Evolutionary conservation across 2,113 vertebrate genomes (phyloP), one percentile per base, ranked within the genome.

Genomic region (Anarhynchus alexandrinus): DNA sequence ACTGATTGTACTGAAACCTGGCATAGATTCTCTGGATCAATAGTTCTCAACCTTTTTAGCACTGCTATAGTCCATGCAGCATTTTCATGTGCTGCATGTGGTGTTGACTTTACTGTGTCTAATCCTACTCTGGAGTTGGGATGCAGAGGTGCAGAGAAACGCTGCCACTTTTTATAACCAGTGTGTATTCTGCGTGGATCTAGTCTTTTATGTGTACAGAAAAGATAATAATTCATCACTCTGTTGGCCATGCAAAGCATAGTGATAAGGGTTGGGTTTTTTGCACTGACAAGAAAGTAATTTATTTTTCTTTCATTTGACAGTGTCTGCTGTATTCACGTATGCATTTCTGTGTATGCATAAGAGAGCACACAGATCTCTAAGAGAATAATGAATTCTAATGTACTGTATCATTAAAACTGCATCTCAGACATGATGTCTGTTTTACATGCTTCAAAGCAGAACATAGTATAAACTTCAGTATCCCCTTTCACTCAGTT

Each of bases 351-450:
- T 94, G 17, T 82, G 38, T 67, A 55, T 78, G 72, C 55, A 49
- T 70, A 84, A 80, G n/a, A 79, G 21, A 88, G 45, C 23, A 74
- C 55, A 74, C 26, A 74, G 49, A 47, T 89, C 15, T 90, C 82
- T 82, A 88, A 91, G 61, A 93, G 61, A 95, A 87, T 84, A 82
- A 93, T 76, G 90, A 91, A 88, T 94, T 96, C 57, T 82, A 90
- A 94, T 69, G n/a, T 43, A 76, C 14, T 82, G 10, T 52, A 54
- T 87, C 74, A 90, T 82, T 96, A 89, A 94, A 96, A 82, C 15
- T 74, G 59, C 32, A 59, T 86, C 57, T 79, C 57, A 90, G 73
- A 69, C 45, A 55, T 12, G 52, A 55, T 34, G 30, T 82, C 65
- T 91, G 45, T 61, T 94, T 89, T 61, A 66, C 59, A 52, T 27